A percentile compares a stretch with the other conserved stretches of the same genome.
Evolutionary conservation across 2,797 vertebrate species (phyloP).

Genomic region (Fringilla coelebs): DNA sequence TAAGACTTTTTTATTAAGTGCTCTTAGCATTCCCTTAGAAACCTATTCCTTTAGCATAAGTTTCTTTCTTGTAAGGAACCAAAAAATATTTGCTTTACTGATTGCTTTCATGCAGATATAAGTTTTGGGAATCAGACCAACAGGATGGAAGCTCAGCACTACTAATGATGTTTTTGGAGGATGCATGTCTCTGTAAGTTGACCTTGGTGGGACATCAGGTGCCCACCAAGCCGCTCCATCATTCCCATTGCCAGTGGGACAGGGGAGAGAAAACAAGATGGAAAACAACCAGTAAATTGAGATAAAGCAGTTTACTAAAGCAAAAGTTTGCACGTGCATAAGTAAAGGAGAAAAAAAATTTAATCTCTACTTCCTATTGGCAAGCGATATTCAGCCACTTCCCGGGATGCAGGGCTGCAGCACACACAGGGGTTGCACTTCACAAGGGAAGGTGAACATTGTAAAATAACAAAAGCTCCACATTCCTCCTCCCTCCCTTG

Average conservation of each 20-base stretch:
- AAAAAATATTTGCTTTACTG: neutral
- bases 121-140: neutral
- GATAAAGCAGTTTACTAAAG: neutral
- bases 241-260: neutral
- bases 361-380: neutral
- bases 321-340: rapidly evolving
- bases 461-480: neutral
- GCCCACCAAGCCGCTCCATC: neutral
- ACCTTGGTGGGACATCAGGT: neutral
- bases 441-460: neutral
- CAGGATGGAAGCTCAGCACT: neutral
- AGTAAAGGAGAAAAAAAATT: neutral
- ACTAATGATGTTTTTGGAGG: neutral
- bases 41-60: neutral
- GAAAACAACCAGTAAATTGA: neutral
- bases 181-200: neutral
- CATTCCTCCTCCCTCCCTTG: neutral
- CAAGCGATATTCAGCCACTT: neutral
- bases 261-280: neutral
- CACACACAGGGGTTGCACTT: neutral
- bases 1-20: constrained; percentile 7
- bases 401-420: neutral
- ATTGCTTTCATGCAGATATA: neutral
- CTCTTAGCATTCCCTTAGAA: neutral
- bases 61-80: neutral